phyloP scores from a whole-genome alignment of 2,888 invertebrate genomes.

The Alloscopus bannaensis region DNA sequence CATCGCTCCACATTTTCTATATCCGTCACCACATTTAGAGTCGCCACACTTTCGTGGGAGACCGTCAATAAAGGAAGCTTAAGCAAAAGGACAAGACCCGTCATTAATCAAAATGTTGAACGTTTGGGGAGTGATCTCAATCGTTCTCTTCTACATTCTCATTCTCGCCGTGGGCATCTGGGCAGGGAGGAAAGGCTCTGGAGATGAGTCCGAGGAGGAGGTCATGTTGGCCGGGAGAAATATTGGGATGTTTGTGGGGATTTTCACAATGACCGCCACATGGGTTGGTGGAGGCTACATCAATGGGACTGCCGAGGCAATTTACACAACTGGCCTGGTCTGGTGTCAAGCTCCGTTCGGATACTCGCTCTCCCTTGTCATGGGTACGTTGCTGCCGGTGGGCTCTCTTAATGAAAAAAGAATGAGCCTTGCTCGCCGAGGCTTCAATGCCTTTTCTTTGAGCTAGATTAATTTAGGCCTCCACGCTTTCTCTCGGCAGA shows the following conservation, averaged over 20 bases:
- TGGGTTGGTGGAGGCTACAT: constrained; percentile 79
- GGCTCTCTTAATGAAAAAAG: not conserved
- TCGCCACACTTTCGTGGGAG: no score
- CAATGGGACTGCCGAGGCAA: constrained; percentile 83
- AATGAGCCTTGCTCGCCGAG: not conserved
- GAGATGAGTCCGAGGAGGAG: constrained; percentile 79
- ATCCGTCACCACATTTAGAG: no score
- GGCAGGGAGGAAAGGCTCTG: constrained; percentile 79
- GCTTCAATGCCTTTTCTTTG: not conserved
- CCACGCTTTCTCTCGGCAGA: not conserved
- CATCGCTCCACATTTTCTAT: no score
- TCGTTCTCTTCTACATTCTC: constrained; percentile 82
- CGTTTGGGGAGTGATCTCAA: constrained; percentile 80
- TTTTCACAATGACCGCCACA: constrained; percentile 82
- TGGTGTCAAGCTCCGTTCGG: constrained; percentile 85
- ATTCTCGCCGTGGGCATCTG: constrained; percentile 83
- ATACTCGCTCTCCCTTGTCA: constrained; percentile 82
- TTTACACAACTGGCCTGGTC: constrained; percentile 80
- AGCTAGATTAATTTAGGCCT: constrained; percentile 47
- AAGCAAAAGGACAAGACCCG: not conserved
- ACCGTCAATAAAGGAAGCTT: no score
- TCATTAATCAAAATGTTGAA: constrained; percentile 75
- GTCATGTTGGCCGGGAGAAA: constrained; percentile 84
- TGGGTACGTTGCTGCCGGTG: constrained; percentile 78
- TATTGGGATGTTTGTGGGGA: constrained; percentile 82